phyloP scores from a whole-genome alignment of 2,888 invertebrate species.

The Tipula helvola region DNA sequence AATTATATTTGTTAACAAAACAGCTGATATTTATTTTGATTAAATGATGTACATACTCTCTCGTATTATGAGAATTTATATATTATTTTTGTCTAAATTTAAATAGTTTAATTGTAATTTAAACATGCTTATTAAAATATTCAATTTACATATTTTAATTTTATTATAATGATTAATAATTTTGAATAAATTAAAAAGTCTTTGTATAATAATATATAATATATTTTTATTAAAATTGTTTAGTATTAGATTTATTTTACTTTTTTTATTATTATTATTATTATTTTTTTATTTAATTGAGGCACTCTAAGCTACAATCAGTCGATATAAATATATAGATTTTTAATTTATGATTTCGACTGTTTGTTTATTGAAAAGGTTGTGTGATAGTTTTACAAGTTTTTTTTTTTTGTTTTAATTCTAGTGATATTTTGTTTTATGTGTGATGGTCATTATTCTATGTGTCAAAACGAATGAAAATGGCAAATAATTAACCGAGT shows the following conservation, averaged over 20 bases:
- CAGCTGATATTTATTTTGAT: background rate
- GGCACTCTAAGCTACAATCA: constrained; percentile 26
- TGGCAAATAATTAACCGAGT: background rate
- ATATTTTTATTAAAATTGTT: background rate
- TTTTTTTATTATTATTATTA: constrained; percentile 10
- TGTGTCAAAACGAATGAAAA: background rate
- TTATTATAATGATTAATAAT: constrained; percentile 17
- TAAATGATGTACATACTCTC: background rate
- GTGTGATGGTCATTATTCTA: background rate
- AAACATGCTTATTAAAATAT: background rate
- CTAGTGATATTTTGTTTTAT: constrained; percentile 4
- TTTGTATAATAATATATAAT: background rate
- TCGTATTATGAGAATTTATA: background rate
- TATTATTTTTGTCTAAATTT: background rate
- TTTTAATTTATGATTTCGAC: constrained; percentile 10
- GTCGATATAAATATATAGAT: constrained; percentile 19
- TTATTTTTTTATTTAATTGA: constrained; percentile 19
- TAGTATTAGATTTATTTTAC: constrained; percentile 14
- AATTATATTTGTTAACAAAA: background rate
- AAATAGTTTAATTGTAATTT: background rate
- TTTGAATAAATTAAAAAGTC: background rate
- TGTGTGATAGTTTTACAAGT: background rate
- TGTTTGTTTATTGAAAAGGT: constrained; percentile 9
- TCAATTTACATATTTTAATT: constrained; percentile 6
- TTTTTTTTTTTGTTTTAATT: background rate